phyloP scores from a whole-genome alignment of 2,888 invertebrate species.

The Heliconius sara region DNA sequence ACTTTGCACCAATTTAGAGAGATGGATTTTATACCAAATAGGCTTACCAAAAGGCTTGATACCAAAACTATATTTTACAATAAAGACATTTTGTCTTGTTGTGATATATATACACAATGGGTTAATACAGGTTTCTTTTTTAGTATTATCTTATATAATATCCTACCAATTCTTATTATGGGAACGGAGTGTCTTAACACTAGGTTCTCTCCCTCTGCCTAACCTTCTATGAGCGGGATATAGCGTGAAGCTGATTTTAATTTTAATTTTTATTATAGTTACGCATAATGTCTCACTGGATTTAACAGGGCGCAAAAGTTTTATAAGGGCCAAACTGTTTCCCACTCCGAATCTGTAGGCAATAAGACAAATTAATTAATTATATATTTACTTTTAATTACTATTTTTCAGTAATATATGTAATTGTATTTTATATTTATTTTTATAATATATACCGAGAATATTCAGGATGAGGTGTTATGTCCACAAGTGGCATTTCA shows the following conservation, averaged over 20 bases:
- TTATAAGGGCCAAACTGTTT: conserved; percentile 71
- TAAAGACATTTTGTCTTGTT: not conserved
- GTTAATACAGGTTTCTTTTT: not conserved
- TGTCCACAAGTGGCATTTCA: conserved; percentile 64
- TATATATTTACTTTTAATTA: not conserved
- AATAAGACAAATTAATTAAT: not conserved
- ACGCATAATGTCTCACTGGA: conserved; percentile 60
- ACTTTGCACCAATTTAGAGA: not conserved
- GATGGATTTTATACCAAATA: no score
- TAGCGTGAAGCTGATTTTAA: no score
- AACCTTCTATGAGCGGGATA: no score
- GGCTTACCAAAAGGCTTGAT: no score
- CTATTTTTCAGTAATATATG: not conserved
- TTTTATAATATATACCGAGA: conserved; percentile 58
- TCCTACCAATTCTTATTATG: not conserved
- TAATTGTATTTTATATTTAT: not conserved
- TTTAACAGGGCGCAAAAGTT: conserved; percentile 70
- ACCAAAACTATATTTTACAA: not conserved
- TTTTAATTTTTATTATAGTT: not conserved
- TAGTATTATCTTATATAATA: not conserved
- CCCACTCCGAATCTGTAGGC: conserved; percentile 69
- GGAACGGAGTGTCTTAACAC: no score
- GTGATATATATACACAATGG: no score
- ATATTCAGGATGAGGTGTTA: conserved; percentile 74
- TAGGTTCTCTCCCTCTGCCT: no score